phyloP scores from a whole-genome alignment of 1,140 invertebrate genomes.

The Neuroterus valhalla region DNA sequence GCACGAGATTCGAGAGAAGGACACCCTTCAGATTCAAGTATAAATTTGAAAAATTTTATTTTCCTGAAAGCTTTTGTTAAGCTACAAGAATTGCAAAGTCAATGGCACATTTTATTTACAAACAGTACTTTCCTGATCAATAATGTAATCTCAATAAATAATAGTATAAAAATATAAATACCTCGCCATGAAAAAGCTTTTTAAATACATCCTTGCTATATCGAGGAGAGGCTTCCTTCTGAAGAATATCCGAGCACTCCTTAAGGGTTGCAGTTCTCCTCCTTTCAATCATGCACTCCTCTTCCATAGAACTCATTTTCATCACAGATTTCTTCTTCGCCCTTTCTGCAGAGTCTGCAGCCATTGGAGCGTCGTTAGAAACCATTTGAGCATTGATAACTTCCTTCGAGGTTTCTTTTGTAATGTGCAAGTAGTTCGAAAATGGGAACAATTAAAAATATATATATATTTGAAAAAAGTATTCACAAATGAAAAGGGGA shows the following conservation, averaged over 20 bases:
- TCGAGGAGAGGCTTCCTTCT: constrained; percentile 73
- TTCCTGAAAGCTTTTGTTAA: too few relatives aligned
- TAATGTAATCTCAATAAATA: neutral
- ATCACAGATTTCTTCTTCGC: constrained; percentile 35
- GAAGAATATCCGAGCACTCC: constrained; percentile 79
- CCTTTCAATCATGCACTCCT: constrained; percentile 79
- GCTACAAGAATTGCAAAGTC: too few relatives aligned
- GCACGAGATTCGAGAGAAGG: too few relatives aligned
- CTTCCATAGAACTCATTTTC: constrained; percentile 80
- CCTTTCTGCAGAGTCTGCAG: constrained; percentile 3
- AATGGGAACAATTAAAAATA: too few relatives aligned
- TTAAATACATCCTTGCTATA: constrained; percentile 80
- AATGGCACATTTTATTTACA: too few relatives aligned
- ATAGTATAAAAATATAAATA: constrained; percentile 61
- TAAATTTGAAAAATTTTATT: too few relatives aligned
- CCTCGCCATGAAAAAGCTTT: constrained; percentile 81
- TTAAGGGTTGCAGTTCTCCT: constrained; percentile 76
- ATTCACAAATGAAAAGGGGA: too few relatives aligned
- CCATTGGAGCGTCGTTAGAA: neutral
- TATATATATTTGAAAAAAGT: too few relatives aligned
- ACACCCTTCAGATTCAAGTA: too few relatives aligned
- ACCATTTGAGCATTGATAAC: constrained; percentile 8
- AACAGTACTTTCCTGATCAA: too few relatives aligned
- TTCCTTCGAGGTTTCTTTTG: too few relatives aligned
- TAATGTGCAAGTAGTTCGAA: too few relatives aligned